phyloP scores from a whole-genome alignment of 2,888 invertebrate species.

The Xiphydria camelus region DNA sequence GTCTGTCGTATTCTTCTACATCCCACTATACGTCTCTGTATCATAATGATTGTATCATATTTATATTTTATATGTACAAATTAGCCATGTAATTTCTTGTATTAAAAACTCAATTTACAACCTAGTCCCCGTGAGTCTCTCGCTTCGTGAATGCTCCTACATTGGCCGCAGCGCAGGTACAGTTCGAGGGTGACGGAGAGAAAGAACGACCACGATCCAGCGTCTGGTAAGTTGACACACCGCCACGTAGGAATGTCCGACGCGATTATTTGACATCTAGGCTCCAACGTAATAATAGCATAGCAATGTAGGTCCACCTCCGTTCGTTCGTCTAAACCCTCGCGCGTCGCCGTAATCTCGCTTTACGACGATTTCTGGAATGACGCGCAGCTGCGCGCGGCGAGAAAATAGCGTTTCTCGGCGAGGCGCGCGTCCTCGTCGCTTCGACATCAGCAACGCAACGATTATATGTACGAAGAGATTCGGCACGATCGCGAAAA shows the following conservation, averaged over 20 bases:
- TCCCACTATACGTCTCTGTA: slow-evolving; percentile 49
- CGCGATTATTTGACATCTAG: background rate
- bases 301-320: slow-evolving; percentile 38
- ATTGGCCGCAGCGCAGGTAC: background rate
- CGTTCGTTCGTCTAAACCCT: slow-evolving; percentile 32
- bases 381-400: too few relatives aligned
- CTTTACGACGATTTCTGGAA: too few relatives aligned
- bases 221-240: too few relatives aligned
- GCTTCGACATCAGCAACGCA: too few relatives aligned
- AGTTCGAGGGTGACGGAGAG: too few relatives aligned
- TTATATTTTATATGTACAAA: slow-evolving; percentile 59
- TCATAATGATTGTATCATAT: slow-evolving; percentile 56
- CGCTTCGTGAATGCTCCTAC: background rate
- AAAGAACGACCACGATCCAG: too few relatives aligned
- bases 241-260: too few relatives aligned
- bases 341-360: too few relatives aligned
- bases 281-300: slow-evolving; percentile 22
- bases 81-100: slow-evolving; percentile 57
- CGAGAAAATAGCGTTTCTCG: too few relatives aligned
- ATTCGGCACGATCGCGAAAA: too few relatives aligned
- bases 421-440: too few relatives aligned
- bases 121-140: slow-evolving; percentile 22
- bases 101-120: slow-evolving; percentile 57
- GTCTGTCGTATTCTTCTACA: slow-evolving; percentile 26
- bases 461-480: too few relatives aligned